Evolutionary conservation across 2,797 vertebrate genomes (phyloP).

Genomic region (Ctenochaetus hawaiiensis): DNA sequence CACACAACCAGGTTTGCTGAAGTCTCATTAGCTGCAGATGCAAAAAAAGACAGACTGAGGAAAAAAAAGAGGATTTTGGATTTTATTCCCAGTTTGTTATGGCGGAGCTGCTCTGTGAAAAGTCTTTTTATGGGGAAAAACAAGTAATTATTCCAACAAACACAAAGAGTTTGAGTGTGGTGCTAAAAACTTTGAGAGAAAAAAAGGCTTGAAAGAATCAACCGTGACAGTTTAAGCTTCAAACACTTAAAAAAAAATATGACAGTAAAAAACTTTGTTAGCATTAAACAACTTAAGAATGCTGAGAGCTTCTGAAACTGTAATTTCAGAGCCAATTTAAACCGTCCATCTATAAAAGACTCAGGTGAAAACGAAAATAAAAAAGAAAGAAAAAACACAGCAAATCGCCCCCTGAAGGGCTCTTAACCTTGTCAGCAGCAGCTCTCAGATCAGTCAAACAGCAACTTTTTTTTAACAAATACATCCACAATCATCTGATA

Average conservation of each 20-base stretch:
- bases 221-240: not conserved
- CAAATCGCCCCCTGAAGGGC: slow-evolving; percentile 26
- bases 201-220: not conserved
- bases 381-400: slow-evolving; percentile 9
- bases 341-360: slow-evolving; percentile 27
- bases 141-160: too few relatives aligned
- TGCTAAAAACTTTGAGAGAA: not conserved
- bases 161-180: too few relatives aligned
- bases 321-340: slow-evolving; percentile 24
- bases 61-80: too few relatives aligned
- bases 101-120: too few relatives aligned
- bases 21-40: too few relatives aligned
- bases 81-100: too few relatives aligned
- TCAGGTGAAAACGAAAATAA: slow-evolving; percentile 44
- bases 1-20: too few relatives aligned
- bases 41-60: too few relatives aligned
- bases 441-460: slow-evolving; percentile 17
- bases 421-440: slow-evolving; percentile 8
- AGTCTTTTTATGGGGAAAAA: too few relatives aligned
- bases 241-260: not conserved
- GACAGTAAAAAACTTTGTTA: not conserved
- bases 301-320: slow-evolving; percentile 25
- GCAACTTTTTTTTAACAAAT: slow-evolving; percentile 17
- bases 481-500: slow-evolving; percentile 25
- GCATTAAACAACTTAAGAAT: slow-evolving; percentile 17